These are phyloP conservation scores for Caretta caretta DNA, from an alignment of 2,113 vertebrate species.

Conservation along the genomic window DNA sequence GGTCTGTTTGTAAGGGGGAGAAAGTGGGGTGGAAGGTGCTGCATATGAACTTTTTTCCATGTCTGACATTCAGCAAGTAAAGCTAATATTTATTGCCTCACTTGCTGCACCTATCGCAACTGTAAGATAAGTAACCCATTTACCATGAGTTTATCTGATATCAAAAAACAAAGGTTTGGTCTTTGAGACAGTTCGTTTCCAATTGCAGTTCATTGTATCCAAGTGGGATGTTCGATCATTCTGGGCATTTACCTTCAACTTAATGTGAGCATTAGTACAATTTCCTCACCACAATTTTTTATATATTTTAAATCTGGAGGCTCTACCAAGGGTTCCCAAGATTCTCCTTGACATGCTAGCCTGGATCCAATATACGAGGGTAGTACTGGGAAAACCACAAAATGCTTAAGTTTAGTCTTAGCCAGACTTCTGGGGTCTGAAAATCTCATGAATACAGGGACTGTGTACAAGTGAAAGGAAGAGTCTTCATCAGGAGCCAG, in stretches of 20 bases:
- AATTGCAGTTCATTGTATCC: no score
- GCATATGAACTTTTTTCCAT: neutral
- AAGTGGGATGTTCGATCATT: neutral
- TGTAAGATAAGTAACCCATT: neutral
- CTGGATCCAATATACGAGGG: neutral
- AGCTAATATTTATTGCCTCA: neutral
- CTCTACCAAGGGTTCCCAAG: neutral
- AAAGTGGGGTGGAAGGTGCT: neutral
- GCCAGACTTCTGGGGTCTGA: neutral
- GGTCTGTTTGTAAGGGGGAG: neutral
- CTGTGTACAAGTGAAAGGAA: neutral
- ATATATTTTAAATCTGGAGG: neutral
- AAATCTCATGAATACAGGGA: neutral
- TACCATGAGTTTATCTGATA: neutral
- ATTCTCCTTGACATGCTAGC: neutral
- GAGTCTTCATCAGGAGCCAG: no score
- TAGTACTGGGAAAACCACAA: neutral
- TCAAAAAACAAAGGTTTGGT: neutral
- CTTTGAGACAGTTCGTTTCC: neutral
- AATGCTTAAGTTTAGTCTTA: neutral
- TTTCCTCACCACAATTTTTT: neutral
- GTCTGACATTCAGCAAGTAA: neutral
- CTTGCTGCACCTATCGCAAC: neutral
- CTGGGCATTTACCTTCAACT: neutral
- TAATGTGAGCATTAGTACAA: neutral